Conservation (phyloP, 1,140 invertebrate genomes). For the Ylistrum balloti region DNA sequence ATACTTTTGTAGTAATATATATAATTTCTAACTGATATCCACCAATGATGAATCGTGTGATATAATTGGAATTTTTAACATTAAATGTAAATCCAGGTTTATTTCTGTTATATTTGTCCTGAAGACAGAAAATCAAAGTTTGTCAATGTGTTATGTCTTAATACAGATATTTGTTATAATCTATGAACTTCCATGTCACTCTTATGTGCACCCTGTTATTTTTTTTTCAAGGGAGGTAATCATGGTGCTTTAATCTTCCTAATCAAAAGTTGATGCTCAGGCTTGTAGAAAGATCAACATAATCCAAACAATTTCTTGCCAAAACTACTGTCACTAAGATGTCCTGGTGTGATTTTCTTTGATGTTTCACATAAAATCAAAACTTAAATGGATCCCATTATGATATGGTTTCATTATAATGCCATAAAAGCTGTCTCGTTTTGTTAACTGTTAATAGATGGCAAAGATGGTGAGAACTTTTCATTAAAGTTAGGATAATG, state of each 20-base stretch:
- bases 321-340: not conserved
- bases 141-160: too few relatives aligned
- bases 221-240: not conserved
- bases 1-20: not conserved
- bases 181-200: too few relatives aligned
- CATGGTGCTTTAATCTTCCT: not conserved
- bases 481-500: not conserved
- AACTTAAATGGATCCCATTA: not conserved
- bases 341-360: not conserved
- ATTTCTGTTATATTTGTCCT: too few relatives aligned
- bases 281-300: not conserved
- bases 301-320: not conserved
- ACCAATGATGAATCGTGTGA: not conserved
- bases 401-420: not conserved
- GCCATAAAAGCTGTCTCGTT: not conserved
- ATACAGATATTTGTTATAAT: too few relatives aligned
- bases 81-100: too few relatives aligned
- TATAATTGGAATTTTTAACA: not conserved
- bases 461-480: not conserved
- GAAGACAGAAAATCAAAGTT: too few relatives aligned
- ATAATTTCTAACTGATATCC: not conserved
- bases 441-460: not conserved
- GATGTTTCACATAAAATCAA: not conserved
- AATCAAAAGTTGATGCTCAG: not conserved
- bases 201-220: not conserved